Evolutionary conservation across 2,888 invertebrate species (phyloP).

Genomic region (Microplitis deprimator): DNA sequence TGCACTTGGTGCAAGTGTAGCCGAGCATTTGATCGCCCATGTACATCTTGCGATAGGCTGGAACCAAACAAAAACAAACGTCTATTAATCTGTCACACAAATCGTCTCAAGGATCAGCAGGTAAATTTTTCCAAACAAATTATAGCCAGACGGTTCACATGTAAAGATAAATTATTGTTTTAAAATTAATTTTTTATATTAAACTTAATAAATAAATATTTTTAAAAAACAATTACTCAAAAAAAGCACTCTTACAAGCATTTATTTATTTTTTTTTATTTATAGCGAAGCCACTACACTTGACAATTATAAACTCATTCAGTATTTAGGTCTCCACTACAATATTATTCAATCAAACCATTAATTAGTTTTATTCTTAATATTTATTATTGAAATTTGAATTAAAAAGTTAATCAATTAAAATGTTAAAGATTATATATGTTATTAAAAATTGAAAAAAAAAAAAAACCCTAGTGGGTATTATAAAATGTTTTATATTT

Average conservation of each 20-base stretch:
- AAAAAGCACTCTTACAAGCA: constrained; percentile 42
- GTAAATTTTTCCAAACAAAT: neutral
- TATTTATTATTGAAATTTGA: no score
- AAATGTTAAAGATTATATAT: no score
- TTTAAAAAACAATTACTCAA: constrained; percentile 43
- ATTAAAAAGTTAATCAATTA: no score
- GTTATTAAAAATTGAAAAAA: no score
- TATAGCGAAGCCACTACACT: neutral
- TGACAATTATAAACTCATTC: neutral
- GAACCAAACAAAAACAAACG: constrained; percentile 58
- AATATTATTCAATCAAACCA: neutral
- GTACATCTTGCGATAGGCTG: constrained; percentile 70
- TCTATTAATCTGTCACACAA: constrained; percentile 3
- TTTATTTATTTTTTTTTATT: constrained; percentile 24
- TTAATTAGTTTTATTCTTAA: neutral
- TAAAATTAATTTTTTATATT: neutral
- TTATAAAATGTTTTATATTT: no score
- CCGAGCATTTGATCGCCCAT: constrained; percentile 70
- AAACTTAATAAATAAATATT: constrained; percentile 2
- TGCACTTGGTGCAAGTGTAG: constrained; percentile 70
- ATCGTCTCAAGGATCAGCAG: constrained; percentile 7
- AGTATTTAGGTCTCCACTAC: neutral
- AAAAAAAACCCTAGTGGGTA: no score
- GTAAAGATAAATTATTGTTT: neutral
- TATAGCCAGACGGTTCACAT: no score